phyloP scores from a whole-genome alignment of 2,888 invertebrate species.

The Caenorhabditis afra region DNA sequence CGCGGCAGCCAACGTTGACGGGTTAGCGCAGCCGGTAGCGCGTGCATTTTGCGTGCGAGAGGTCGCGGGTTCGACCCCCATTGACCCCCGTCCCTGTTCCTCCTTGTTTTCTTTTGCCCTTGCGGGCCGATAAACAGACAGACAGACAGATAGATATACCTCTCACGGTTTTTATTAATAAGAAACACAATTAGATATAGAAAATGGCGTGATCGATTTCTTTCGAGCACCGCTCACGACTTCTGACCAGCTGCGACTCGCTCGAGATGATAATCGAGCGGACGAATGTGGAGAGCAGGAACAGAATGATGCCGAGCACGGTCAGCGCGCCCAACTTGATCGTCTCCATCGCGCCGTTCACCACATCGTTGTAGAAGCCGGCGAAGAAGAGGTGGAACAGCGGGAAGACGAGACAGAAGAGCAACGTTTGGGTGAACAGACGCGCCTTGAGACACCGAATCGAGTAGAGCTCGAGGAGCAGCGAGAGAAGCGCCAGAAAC shows the following conservation, averaged over 20 bases:
- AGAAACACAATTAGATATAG: conserved; percentile 31
- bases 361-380: conserved; percentile 49
- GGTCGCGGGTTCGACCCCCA: too few relatives aligned
- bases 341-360: conserved; percentile 29
- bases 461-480: conserved; percentile 36
- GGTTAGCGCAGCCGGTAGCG: too few relatives aligned
- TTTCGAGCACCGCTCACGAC: conserved; percentile 27
- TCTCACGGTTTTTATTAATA: too few relatives aligned
- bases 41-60: too few relatives aligned
- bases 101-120: too few relatives aligned
- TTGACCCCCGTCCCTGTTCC: too few relatives aligned
- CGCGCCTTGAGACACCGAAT: conserved; percentile 34
- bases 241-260: conserved; percentile 37
- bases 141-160: too few relatives aligned
- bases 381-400: conserved; percentile 44
- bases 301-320: conserved; percentile 38
- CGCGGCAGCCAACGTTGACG: too few relatives aligned
- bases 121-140: too few relatives aligned
- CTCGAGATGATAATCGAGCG: conserved; percentile 37
- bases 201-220: conserved; percentile 50
- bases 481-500: conserved; percentile 29
- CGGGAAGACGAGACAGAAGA: conserved; percentile 29
- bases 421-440: conserved; percentile 39
- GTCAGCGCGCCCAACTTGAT: conserved; percentile 34
- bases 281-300: conserved; percentile 37